Percentiles rank a stretch among this genome's conserved stretches.
phyloP scores from a whole-genome alignment of 2,113 vertebrate genomes.

The Onychostoma macrolepis region DNA sequence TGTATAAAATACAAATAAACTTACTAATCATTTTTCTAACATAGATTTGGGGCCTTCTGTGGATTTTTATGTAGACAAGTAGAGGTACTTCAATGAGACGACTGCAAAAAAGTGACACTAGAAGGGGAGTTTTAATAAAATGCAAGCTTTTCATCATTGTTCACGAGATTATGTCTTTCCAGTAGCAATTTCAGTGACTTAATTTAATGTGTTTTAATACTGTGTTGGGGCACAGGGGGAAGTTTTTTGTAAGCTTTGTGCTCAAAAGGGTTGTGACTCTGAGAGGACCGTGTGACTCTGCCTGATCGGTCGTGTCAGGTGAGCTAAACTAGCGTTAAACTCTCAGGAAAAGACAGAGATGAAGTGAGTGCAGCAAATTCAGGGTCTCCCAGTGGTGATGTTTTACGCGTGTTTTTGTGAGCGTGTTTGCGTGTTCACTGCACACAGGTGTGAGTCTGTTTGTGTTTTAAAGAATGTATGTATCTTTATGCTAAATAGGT shows the following conservation, averaged over 20 bases:
- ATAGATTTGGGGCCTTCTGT: conserved; percentile 51
- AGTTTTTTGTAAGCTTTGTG: conserved; percentile 42
- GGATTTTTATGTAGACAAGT: conserved; percentile 55
- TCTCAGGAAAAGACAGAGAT: conserved; percentile 72
- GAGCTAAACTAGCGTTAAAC: conserved; percentile 58
- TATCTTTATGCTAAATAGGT: conserved; percentile 18
- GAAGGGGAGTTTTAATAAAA: conserved; percentile 61
- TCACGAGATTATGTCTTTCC: conserved; percentile 57
- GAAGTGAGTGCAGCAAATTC: conserved; percentile 68
- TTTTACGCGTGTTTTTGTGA: conserved; percentile 44
- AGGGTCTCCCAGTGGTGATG: conserved; percentile 70
- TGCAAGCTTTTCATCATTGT: conserved; percentile 46
- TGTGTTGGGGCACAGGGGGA: conserved; percentile 38
- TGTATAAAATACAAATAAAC: conserved; percentile 55
- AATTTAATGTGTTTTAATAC: conserved; percentile 49
- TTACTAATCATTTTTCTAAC: conserved; percentile 44
- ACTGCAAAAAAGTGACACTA: conserved; percentile 63
- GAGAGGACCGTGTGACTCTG: conserved; percentile 57
- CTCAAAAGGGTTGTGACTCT: conserved; percentile 52
- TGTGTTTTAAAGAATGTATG: conserved; percentile 43
- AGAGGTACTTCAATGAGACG: conserved; percentile 60
- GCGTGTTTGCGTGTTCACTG: conserved; percentile 12
- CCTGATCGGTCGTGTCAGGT: conserved; percentile 54
- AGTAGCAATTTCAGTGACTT: conserved; percentile 69
- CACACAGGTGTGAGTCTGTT: conserved; percentile 19